Base-by-base conservation (phyloP, 2,888 invertebrate genomes). In the Lucinisca nassula region DNA sequence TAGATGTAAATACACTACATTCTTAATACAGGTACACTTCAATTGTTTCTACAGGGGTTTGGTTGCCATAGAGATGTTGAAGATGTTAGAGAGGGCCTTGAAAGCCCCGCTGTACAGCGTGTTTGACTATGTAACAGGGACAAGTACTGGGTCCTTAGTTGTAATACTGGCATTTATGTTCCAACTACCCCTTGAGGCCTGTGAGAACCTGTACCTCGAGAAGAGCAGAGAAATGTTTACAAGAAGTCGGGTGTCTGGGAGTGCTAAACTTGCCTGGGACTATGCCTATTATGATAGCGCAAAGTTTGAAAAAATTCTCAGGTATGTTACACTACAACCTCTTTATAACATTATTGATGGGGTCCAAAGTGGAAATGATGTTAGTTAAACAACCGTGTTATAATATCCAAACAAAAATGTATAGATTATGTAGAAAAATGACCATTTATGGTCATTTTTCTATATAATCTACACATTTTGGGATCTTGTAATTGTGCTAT, bases 1-100 rank as follows among this genome's bases (percentile, higher is more conserved):
- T n/a, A n/a, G n/a, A n/a, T n/a, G n/a, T n/a, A n/a, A n/a, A n/a
- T n/a, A n/a, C n/a, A n/a, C n/a, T n/a, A n/a, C n/a, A n/a, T n/a
- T n/a, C n/a, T n/a, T n/a, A n/a, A n/a, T n/a, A n/a, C n/a, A n/a
- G n/a, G n/a, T n/a, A n/a, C n/a, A n/a, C n/a, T n/a, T n/a, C n/a
- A n/a, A n/a, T n/a, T n/a, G n/a, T 79, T 75, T 88, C 89, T 92
- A 72, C 93, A 97, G 98, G 87, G 98, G 98, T n/a, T 97, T 99
- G 88, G 97, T 98, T 88, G 98, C 98, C 3, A 97, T 99, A 87
- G 98, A 98, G 96, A 97, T 98, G 96, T 96, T 99, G 90, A 97
- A 97, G 77, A 97, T 98, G 92, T 96, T 99, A 55, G 98, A 99
- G 96, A 97, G 97, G 38, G 82, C 92, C 1, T 92, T 98, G 1